Conservation (phyloP, 2,113 vertebrate genomes). For the Glareola pratincola region DNA sequence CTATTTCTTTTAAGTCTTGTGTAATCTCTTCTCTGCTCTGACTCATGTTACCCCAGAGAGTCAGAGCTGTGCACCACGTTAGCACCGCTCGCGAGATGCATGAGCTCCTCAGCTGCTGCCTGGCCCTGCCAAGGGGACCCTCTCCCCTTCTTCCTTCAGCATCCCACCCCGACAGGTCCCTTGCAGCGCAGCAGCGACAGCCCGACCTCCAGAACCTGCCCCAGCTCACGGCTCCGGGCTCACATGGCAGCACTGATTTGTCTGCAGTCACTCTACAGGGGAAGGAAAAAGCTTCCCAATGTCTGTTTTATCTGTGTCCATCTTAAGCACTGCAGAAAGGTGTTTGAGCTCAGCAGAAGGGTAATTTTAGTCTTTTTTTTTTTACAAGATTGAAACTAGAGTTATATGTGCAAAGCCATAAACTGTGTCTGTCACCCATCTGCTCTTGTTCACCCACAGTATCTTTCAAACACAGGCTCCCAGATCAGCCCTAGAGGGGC, state of each 20-base stretch:
- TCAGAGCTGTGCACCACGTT: neutral
- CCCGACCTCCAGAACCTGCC: neutral
- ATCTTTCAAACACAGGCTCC: neutral
- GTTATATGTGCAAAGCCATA: neutral
- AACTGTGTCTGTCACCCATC: neutral
- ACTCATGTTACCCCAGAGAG: neutral
- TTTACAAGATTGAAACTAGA: neutral
- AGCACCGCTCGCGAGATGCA: rapidly evolving
- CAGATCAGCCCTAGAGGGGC: neutral
- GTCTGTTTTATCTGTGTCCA: neutral
- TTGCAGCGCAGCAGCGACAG: neutral
- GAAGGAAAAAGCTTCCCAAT: neutral
- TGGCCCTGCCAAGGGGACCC: neutral
- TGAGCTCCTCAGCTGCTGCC: neutral
- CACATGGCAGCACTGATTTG: neutral
- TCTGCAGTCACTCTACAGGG: neutral
- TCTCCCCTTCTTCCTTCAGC: neutral
- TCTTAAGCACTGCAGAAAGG: neutral
- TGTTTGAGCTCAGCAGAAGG: neutral
- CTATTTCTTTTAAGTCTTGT: neutral
- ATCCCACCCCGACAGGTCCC: rapidly evolving
- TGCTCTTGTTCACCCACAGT: neutral
- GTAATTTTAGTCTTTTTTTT: too few relatives aligned
- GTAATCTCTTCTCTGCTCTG: neutral
- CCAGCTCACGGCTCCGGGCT: rapidly evolving